A percentile compares a stretch with the other conserved stretches of the same genome.
These are phyloP conservation scores for Metallyticus violacea DNA, from an alignment of 2,888 invertebrate genomes.

Conservation along the genomic window DNA sequence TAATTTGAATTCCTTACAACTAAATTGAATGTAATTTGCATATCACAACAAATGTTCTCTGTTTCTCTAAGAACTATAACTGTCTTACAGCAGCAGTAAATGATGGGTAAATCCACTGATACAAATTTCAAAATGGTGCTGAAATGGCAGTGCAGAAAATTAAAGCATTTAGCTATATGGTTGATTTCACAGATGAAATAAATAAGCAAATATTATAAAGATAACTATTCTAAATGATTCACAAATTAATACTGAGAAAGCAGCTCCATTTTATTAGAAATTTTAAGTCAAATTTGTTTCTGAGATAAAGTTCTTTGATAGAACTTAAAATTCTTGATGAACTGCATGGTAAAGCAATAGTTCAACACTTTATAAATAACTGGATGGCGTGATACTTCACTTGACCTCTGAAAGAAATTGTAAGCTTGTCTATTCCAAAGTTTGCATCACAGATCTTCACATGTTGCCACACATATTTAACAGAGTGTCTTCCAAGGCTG, in stretches of 20 bases:
- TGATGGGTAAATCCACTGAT: background rate
- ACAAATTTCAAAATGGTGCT: background rate
- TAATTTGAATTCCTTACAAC: too few species aligned
- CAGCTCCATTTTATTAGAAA: background rate
- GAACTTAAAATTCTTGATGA: background rate
- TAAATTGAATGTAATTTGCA: too few species aligned
- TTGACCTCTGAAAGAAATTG: background rate
- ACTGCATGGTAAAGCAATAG: background rate
- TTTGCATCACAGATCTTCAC: background rate
- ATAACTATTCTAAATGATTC: background rate
- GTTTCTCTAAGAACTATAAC: background rate
- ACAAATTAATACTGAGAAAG: background rate
- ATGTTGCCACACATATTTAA: constrained; percentile 16
- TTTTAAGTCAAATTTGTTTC: background rate
- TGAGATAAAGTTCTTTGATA: background rate
- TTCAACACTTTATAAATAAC: background rate
- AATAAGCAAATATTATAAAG: background rate
- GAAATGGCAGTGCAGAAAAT: background rate
- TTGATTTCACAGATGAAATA: background rate
- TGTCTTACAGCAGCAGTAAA: background rate
- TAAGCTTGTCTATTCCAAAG: background rate
- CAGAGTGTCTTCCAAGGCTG: constrained; percentile 22
- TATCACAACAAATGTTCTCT: too few species aligned
- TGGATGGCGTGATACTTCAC: background rate
- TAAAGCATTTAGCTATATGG: background rate